Evolutionary conservation across 2,797 vertebrate genomes (phyloP).

Genomic region (Tangara arthus): DNA sequence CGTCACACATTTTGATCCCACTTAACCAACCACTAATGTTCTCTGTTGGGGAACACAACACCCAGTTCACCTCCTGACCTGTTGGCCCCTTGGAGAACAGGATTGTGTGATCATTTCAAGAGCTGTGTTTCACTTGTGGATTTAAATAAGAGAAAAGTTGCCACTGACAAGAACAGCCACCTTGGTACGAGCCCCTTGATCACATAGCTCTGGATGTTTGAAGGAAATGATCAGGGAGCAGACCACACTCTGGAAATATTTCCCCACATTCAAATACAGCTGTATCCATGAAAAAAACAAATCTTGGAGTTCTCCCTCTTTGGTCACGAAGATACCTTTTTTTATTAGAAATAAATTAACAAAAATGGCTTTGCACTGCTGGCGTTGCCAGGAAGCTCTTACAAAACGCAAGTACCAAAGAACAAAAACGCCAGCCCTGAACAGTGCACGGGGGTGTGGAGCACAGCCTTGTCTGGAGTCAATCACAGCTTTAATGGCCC

Average conservation of each 20-base stretch:
- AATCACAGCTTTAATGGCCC: not conserved
- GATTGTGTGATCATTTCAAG: not conserved
- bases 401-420: not conserved
- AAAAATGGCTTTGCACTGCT: not conserved
- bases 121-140: not conserved
- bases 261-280: not conserved
- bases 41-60: not conserved
- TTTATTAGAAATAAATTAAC: not conserved
- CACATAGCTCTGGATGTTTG: not conserved
- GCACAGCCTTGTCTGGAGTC: constrained; percentile 39
- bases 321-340: not conserved
- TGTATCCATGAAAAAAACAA: not conserved
- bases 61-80: no score
- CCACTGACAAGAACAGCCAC: not conserved
- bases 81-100: not conserved
- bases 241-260: not conserved
- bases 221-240: not conserved
- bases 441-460: not conserved
- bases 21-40: not conserved
- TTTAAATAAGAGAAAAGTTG: not conserved
- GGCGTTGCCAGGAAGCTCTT: constrained; percentile 32
- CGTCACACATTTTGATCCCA: not conserved
- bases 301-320: not conserved
- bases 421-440: not conserved
- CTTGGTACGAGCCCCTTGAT: not conserved